Evolutionary conservation across 2,888 invertebrate genomes (phyloP).

Genomic region (Aspidiotus destructor): DNA sequence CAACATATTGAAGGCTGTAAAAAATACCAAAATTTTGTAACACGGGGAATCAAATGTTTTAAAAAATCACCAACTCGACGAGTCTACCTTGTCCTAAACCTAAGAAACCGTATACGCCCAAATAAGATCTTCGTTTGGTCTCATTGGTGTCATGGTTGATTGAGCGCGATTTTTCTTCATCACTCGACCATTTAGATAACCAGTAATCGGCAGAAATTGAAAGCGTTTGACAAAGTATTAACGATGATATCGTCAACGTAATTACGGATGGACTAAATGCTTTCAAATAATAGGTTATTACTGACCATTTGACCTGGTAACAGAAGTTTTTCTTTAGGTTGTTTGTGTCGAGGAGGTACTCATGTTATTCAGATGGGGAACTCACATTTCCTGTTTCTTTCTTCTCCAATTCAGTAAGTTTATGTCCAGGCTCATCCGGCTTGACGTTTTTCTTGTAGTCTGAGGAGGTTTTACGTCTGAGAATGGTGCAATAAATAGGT

Average conservation of each 20-base stretch:
- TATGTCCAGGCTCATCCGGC: slow-evolving; percentile 46
- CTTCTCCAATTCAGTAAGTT: slow-evolving; percentile 82
- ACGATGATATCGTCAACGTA: slow-evolving; percentile 63
- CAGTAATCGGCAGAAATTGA: slow-evolving; percentile 80
- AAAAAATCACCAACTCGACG: no score
- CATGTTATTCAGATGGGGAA: background rate
- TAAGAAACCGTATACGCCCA: slow-evolving; percentile 78
- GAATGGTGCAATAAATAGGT: no score
- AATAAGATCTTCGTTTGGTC: slow-evolving; percentile 45
- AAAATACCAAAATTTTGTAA: no score
- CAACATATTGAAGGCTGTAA: no score
- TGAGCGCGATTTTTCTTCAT: slow-evolving; percentile 41
- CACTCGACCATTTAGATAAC: slow-evolving; percentile 72
- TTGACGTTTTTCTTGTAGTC: no score
- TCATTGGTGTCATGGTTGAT: no score
- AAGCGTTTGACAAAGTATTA: slow-evolving; percentile 71
- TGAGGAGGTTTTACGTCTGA: no score
- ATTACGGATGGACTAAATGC: slow-evolving; percentile 71
- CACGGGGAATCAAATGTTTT: no score
- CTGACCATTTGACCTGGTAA: slow-evolving; percentile 66
- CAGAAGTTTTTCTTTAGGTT: background rate
- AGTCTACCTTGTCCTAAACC: slow-evolving; percentile 68
- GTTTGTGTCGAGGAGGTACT: no score
- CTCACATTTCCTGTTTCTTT: slow-evolving; percentile 78
- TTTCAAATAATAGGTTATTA: slow-evolving; percentile 79